These are phyloP conservation scores for Pheosia tremula DNA, from an alignment of 2,888 invertebrate genomes.

Conservation along the genomic window DNA sequence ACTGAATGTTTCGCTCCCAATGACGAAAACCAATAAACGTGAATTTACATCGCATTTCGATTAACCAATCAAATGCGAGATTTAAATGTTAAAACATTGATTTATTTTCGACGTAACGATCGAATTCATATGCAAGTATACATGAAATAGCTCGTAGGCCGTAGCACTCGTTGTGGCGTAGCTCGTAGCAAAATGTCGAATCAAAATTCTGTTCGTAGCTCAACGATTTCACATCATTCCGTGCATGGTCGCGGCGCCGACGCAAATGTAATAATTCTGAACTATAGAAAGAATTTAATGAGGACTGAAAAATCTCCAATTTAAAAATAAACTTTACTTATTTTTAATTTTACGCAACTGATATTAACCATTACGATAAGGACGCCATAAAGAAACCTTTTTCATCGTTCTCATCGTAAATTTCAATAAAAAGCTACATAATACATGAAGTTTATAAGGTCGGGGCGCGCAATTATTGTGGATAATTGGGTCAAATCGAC, in stretches of 20 bases:
- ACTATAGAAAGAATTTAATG: too few relatives aligned
- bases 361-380: too few relatives aligned
- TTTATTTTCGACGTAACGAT: slow-evolving; percentile 18
- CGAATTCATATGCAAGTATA: slow-evolving; percentile 31
- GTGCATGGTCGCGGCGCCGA: slow-evolving; percentile 35
- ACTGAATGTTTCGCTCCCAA: too few relatives aligned
- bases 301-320: slow-evolving; percentile 7
- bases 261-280: slow-evolving; percentile 46
- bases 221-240: slow-evolving; percentile 57
- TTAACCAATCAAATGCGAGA: slow-evolving; percentile 2
- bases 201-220: slow-evolving; percentile 62
- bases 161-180: slow-evolving; percentile 31
- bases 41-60: background rate
- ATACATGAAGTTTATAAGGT: slow-evolving; percentile 32
- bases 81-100: slow-evolving; percentile 17
- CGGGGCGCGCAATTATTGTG: slow-evolving; percentile 30
- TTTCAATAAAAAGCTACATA: slow-evolving; percentile 36
- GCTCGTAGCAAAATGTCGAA: slow-evolving; percentile 34
- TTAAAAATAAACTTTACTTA: slow-evolving; percentile 15
- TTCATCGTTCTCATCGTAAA: slow-evolving; percentile 25
- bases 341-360: too few relatives aligned
- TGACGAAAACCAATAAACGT: too few relatives aligned
- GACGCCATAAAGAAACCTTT: too few relatives aligned
- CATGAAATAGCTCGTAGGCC: slow-evolving; percentile 42
- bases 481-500: slow-evolving; percentile 41